Base-by-base conservation (phyloP, 35 echinoderm and acorn worm genomes). In the Stichopus chloronotus region DNA sequence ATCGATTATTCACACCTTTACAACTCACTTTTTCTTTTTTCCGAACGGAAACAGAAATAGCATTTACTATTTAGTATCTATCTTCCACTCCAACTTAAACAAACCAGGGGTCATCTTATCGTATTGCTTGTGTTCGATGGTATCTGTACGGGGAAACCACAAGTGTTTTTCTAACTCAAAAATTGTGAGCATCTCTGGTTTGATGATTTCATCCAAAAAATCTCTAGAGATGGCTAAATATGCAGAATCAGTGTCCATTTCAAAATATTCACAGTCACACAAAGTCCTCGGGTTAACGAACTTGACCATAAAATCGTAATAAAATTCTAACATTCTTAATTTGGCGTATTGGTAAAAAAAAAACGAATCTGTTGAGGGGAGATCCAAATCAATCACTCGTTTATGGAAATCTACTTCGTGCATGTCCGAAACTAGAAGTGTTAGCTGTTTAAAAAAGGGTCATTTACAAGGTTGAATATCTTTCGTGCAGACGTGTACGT, bases 31-130 rank as follows among this genome's bases (percentile, higher is more conserved):
- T 95, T 55, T 92, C 59, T 63, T 69, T 81, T 11, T 59, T 60
- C 5, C 16, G 8, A 94, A 53, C 94, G 90, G 52, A 95, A 95
- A 68, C 94, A 92, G 55, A 58, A 95, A 57, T 92, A 95, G 25
- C 78, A 92, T 52, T 87, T 95, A 74, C 84, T 95, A 11, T 13
- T 63, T 6, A 92, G 81, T 90, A 77, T 92, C 90, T 2, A 89
- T 90, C 14, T 76, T 20, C 94, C 90, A 95, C 58, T 95, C 90
- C 79, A 92, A 30, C 63, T 95, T 95, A 24, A 95, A 95, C 10
- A 95, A 60, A 78, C 94, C 81, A 4, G 94, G 94, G 19, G 88
- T 91, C 58, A 90, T 60, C 24, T 92, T 95, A 58, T 95, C 94
- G 57, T 87, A 92, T 43, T 5, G 19, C 5, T 22, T 25, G 52